A percentile compares a stretch with the other conserved stretches of the same genome.
These are phyloP conservation scores for Craterocephalus amniculus DNA, from an alignment of 2,797 vertebrate genomes.

Conservation along the genomic window DNA sequence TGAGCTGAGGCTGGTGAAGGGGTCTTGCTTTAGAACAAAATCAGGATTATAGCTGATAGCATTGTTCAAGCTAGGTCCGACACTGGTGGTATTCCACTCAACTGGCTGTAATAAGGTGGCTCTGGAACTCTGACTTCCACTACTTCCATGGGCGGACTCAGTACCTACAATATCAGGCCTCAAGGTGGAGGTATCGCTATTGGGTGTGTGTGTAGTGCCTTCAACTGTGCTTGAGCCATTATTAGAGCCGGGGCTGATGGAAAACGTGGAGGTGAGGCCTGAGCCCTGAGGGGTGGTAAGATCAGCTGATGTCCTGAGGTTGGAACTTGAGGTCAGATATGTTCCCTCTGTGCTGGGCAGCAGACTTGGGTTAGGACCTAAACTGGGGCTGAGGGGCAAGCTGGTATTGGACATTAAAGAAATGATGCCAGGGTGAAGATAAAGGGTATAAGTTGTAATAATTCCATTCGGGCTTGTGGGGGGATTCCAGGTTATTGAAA, in stretches of 20 bases:
- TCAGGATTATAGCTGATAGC: constrained; percentile 11
- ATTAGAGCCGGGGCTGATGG: constrained; percentile 10
- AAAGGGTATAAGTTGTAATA: constrained; percentile 68
- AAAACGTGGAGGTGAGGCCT: constrained; percentile 14
- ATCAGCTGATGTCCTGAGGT: constrained; percentile 24
- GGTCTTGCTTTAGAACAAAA: constrained; percentile 9
- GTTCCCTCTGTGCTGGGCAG: constrained; percentile 15
- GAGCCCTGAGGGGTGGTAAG: constrained; percentile 22
- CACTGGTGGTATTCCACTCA: constrained; percentile 19
- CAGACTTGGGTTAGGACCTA: constrained; percentile 13
- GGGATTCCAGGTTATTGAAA: constrained; percentile 63
- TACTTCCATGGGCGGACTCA: constrained; percentile 14
- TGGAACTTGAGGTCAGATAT: constrained; percentile 27
- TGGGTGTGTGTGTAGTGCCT: neutral
- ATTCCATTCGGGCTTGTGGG: constrained; percentile 71
- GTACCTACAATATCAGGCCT: constrained; percentile 26
- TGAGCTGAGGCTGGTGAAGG: neutral
- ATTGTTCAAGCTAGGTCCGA: constrained; percentile 2
- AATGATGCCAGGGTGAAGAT: constrained; percentile 35
- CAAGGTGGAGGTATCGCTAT: constrained; percentile 11
- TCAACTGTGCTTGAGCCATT: constrained; percentile 21
- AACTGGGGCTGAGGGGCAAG: constrained; percentile 20
- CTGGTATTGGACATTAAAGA: constrained; percentile 23
- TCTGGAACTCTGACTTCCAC: constrained; percentile 20
- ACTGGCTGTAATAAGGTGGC: constrained; percentile 6